Conservation (phyloP, 2,113 vertebrate genomes). For the Alethe castanea region DNA sequence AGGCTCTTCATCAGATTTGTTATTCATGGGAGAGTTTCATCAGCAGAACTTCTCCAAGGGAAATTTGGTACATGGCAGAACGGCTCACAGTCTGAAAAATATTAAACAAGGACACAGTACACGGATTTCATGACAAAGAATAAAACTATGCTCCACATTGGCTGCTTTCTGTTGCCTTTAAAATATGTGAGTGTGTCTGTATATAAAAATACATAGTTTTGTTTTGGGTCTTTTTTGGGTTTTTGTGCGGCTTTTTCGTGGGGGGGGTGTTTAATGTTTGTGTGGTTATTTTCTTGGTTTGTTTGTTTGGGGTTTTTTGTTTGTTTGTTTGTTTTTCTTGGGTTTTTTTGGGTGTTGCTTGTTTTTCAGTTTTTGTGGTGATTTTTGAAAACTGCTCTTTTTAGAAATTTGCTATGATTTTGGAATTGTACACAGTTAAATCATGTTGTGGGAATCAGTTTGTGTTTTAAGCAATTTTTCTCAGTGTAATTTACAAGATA, state of each 20-base stretch:
- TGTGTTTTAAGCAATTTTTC: neutral
- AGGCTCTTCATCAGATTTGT: neutral
- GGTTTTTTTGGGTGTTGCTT: too few relatives aligned
- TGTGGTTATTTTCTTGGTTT: neutral
- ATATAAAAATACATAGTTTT: neutral
- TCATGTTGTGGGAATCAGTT: neutral
- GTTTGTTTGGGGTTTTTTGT: fast-evolving
- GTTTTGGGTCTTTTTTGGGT: neutral
- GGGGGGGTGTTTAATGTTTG: too few relatives aligned
- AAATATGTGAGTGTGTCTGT: neutral
- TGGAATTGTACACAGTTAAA: neutral
- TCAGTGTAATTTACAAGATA: neutral
- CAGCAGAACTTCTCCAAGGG: neutral
- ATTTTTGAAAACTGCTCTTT: neutral
- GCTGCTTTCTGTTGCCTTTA: neutral
- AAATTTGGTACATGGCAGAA: neutral
- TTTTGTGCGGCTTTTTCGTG: neutral
- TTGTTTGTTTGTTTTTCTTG: neutral
- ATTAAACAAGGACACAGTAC: neutral
- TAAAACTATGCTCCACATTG: neutral
- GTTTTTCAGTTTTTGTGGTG: fast-evolving
- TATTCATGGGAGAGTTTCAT: neutral
- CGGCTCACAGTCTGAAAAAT: neutral
- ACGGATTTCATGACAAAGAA: neutral
- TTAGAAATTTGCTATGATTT: neutral